Evolutionary conservation across 2,888 invertebrate species (phyloP), one percentile per base, ranked within the genome.

Genomic region (Melanophora roralis): DNA sequence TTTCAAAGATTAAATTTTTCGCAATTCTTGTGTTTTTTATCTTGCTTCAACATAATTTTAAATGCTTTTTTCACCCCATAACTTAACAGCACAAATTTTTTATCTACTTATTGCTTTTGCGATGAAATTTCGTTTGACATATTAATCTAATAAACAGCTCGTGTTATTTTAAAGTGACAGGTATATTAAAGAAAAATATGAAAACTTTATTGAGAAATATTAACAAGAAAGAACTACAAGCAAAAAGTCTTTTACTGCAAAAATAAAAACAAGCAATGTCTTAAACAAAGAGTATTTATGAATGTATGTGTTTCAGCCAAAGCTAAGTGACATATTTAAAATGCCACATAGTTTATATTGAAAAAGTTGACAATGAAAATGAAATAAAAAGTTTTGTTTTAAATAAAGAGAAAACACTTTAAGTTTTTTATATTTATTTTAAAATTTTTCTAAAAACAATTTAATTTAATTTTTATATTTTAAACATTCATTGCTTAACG

Each of bases 91-190:
- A 27, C 27, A 27, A 27, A 27, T 27, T 27, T 49, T n/a, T n/a
- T 14, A 40, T 14, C 40, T 40, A 16, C 27, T 47, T 7, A 32
- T 21, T 43, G 4, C 38, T 51, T 69, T 27, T 6, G 27, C 27
- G 43, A 64, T 64, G 19, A 45, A 32, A 36, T 64, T 72, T 47
- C 65, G n/a, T n/a, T 40, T 74, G 51, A 74, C 68, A 60, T 69
- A 69, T 73, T 69, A 71, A 76, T 68, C 64, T 64, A 72, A 73
- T 80, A 72, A 80, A 77, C 73, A 72, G 73, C 73, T 77, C 69
- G 59, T 65, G 64, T 77, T 73, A 32, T 72, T 68, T 64, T 57
- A 27, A 49, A 76, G 40, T 80, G 80, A 80, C 80, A 80, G 75
- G 67, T 76, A 51, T 72, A 72, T 80, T 67, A 75, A 76, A 68